Conservation (phyloP, 2,888 invertebrate genomes). For the Philhelius pedissequus region DNA sequence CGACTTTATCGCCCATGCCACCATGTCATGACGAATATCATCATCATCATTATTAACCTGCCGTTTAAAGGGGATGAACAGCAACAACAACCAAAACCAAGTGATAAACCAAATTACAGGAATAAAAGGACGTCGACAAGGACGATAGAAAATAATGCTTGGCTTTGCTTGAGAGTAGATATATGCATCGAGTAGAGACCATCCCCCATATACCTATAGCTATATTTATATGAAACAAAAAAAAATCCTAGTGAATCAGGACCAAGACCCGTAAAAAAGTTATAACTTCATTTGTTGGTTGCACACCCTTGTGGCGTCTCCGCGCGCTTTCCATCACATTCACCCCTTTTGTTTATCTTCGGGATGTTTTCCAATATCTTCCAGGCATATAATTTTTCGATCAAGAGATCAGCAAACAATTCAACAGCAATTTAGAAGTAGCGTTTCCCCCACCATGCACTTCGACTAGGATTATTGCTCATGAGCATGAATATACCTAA, state of each 20-base stretch:
- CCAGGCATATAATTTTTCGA: slow-evolving; percentile 74
- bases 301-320: slow-evolving; percentile 50
- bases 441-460: slow-evolving; percentile 30
- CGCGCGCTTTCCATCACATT: slow-evolving; percentile 31
- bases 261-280: slow-evolving; percentile 51
- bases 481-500: background rate
- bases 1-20: slow-evolving; percentile 49
- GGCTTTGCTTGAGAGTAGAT: slow-evolving; percentile 8
- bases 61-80: slow-evolving; percentile 60
- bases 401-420: slow-evolving; percentile 75
- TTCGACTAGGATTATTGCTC: slow-evolving; percentile 30
- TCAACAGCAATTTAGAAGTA: slow-evolving; percentile 67
- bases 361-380: slow-evolving; percentile 72
- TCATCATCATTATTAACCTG: slow-evolving; percentile 67
- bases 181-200: slow-evolving; percentile 29
- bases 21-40: slow-evolving; percentile 48
- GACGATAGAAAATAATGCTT: slow-evolving; percentile 61
- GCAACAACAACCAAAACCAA: slow-evolving; percentile 50
- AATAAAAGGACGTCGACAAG: slow-evolving; percentile 52
- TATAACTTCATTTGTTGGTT: slow-evolving; percentile 66
- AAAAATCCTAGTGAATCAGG: slow-evolving; percentile 32
- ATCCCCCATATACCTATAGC: slow-evolving; percentile 23
- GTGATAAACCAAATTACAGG: slow-evolving; percentile 68
- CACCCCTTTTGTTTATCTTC: slow-evolving; percentile 64
- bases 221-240: background rate